Base-by-base conservation (phyloP, 2,797 vertebrate genomes). In the Rachycentron canadum region DNA sequence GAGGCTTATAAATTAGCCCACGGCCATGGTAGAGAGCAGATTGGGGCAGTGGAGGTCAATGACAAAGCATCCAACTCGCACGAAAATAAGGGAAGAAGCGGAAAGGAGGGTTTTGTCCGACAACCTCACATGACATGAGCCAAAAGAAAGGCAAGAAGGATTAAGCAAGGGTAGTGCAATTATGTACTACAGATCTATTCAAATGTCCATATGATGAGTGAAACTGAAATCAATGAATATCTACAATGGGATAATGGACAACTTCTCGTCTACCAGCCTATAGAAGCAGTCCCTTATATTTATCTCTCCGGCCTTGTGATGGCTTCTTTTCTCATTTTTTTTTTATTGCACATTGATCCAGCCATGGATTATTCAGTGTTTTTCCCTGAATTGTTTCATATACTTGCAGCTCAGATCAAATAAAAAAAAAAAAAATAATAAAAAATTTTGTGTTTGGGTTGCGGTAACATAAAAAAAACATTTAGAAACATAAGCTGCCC, bases 1-100 rank as follows among this genome's bases (percentile, higher is more conserved):
- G 94, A 88, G 91, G 95, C 92, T 95, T 95, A 94, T 86, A 91
- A 94, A 94, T 94, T 95, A 95, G 93, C 90, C 75, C 49, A 26
- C 26, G 73, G 83, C 81, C 85, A 86, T 84, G 79, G 77, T 79
- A 92, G 84, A 89, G 90, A 92, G 86, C 88, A 91, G 83, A 90
- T 89, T 87, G 84, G 79, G 78, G 64, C 63, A 41, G 75, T 69
- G 75, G 72, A 92, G 90, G 93, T 93, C 93, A 93, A 59, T 92
- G 89, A 89, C 84, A 86, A 90, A 87, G 90, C 83, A 86, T 85
- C 69, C 69, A 58, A 41, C 26, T 68, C 38, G 62, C 85, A 91
- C 55, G 53, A 64, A 65, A 78, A 56, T 74, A 23, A 28, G 32
- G 32, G 55, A 82, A 55, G 49, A 62, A 76, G 55, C 25, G 14